Evolutionary conservation across 2,797 vertebrate genomes (phyloP), one percentile per base, ranked within the genome.

Genomic region (Emys orbicularis): DNA sequence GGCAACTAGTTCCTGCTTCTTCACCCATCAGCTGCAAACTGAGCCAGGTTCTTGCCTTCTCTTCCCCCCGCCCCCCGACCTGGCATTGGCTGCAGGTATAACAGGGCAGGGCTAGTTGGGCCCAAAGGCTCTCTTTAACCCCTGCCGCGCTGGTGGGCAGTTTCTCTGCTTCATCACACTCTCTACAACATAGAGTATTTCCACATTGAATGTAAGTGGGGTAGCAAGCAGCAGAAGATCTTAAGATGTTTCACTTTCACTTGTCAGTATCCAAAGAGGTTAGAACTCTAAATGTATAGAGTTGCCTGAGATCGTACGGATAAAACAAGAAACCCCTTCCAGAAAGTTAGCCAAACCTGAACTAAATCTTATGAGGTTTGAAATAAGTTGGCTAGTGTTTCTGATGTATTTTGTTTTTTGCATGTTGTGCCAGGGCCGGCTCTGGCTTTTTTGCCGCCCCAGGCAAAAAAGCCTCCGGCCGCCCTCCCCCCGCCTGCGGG

Each of bases 161-260:
- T 61, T 61, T 61, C 34, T 65, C 61, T 34, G 61, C 15, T 19
- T 65, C 61, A 65, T 65, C 34, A 65, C 34, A 34, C 34, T 65
- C 34, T n/a, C 61, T 65, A 19, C 15, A n/a, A n/a, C 61, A 65
- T 65, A 31, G 61, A n/a, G 34, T n/a, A 65, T 65, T 8, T n/a
- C 61, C 61, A 65, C 34, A 65, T 15, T 65, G 59, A 29, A 15
- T 61, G 34, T 65, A n/a, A 16, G 4, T 44, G 68, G 37, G 68
- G 23, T 74, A 74, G 13, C 21, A 74, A 74, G 16, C 34, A 65
- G 15, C 31, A 65, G 34, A n/a, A 34, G 15, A 18, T 34, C 16
- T 18, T 57, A 27, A 18, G 37, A 37, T 34, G 2, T 49, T 12
- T 5, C 25, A 0, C 4, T 77, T 81, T 18, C 2, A 6, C 0